Evolutionary conservation across 2,113 vertebrate genomes (phyloP), one percentile per base, ranked within the genome.

Genomic region (Calypte anna): DNA sequence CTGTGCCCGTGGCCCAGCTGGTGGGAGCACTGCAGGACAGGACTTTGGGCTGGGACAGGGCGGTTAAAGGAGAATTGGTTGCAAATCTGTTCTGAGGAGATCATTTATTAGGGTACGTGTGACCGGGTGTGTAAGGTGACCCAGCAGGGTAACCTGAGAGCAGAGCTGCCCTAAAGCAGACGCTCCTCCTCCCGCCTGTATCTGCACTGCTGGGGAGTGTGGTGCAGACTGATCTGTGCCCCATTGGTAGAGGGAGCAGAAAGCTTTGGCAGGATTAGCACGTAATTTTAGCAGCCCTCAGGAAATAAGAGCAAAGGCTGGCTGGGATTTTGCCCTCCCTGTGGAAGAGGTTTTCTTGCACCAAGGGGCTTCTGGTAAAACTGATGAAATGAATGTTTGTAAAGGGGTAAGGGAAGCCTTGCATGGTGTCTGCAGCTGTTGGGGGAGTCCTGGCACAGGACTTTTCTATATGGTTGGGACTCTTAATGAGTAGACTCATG

Each of bases 1-100:
- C 66, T 63, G 53, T 0, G 0, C 13, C 59, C 0, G 0, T 31
- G 79, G 21, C 23, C 58, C 14, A 10, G 8, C 2, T 69, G 63
- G 28, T 4, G 21, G 55, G n/a, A 73, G 63, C 40, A 15, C 68
- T 44, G 76, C 72, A 63, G 58, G 12, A 9, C 89, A 78, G 58
- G 46, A 1, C 30, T 40, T 53, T 22, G 40, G 82, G 73, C 40
- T 4, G 20, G 87, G 36, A 21, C 3, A 43, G 74, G n/a, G 63
- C 72, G 46, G 1, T 3, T 61, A n/a, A 33, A 63, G 28, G 66
- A 90, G 82, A 82, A 76, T 73, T 80, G 64, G 54, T 57, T 22
- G 12, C 30, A 2, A 14, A 8, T 18, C 66, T 73, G 51, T 73
- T 88, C 25, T 80, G 84, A 15, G 4, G 19, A n/a, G 75, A n/a